phyloP scores from a whole-genome alignment of 2,113 vertebrate species.

The Sorex fumeus region DNA sequence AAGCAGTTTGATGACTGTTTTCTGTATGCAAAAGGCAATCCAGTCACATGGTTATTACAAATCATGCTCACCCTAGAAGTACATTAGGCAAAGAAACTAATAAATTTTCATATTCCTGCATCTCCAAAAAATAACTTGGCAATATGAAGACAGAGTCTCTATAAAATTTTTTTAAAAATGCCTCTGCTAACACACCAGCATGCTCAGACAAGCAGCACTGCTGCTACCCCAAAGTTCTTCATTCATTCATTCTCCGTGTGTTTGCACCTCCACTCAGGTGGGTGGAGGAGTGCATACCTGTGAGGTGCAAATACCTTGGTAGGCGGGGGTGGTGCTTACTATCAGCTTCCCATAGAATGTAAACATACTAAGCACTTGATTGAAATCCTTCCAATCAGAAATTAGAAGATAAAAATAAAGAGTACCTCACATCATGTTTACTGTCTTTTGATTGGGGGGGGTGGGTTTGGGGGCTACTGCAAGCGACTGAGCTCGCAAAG shows the following conservation, averaged over 20 bases:
- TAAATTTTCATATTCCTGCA: background rate
- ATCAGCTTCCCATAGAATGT: conserved; percentile 17
- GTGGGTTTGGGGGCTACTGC: too few species aligned
- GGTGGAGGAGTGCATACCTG: too few species aligned
- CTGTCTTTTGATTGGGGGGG: too few species aligned
- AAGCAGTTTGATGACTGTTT: background rate
- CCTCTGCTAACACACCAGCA: background rate
- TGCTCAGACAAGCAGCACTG: background rate
- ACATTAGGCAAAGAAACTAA: conserved; percentile 34
- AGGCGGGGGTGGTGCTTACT: background rate
- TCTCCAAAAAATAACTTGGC: conserved; percentile 27
- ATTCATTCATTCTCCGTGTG: conserved; percentile 1
- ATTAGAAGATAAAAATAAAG: background rate
- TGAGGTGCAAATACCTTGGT: background rate
- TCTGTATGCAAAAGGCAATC: background rate
- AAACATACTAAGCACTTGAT: background rate
- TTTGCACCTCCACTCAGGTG: background rate
- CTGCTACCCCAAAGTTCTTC: background rate
- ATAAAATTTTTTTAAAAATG: conserved; percentile 16
- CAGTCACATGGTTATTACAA: background rate
- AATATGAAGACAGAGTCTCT: background rate
- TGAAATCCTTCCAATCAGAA: conserved; percentile 49
- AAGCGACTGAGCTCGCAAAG: too few species aligned
- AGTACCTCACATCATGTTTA: background rate
- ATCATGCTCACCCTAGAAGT: background rate